A percentile compares a stretch with the other conserved stretches of the same genome.
Evolutionary conservation across 2,113 vertebrate genomes (phyloP).

Genomic region (Misgurnus anguillicaudatus): DNA sequence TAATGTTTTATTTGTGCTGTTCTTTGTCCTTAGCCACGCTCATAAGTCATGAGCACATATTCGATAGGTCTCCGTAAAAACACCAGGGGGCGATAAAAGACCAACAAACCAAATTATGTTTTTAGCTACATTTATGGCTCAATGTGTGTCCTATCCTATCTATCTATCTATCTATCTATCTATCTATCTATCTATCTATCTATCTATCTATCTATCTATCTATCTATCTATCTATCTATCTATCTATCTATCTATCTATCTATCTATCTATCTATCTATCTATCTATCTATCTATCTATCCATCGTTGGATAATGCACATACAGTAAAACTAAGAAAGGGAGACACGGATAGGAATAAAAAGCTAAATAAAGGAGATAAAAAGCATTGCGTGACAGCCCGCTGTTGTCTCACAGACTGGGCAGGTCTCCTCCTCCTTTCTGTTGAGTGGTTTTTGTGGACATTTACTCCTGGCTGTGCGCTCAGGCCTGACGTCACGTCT

Average conservation of each 20-base stretch:
- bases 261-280: too few species aligned
- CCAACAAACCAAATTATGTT: slow-evolving; percentile 33
- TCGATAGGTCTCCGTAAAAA: neutral
- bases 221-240: too few species aligned
- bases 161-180: too few species aligned
- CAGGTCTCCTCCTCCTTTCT: slow-evolving; percentile 63
- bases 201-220: too few species aligned
- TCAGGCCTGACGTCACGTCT: slow-evolving; percentile 71
- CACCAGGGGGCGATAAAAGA: slow-evolving; percentile 75
- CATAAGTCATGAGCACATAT: slow-evolving; percentile 26
- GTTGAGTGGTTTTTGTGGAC: slow-evolving; percentile 70
- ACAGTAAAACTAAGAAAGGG: neutral
- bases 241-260: too few species aligned
- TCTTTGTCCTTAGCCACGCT: slow-evolving; percentile 24
- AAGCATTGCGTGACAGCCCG: slow-evolving; percentile 46
- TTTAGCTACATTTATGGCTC: neutral
- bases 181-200: too few species aligned
- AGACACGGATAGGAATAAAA: neutral
- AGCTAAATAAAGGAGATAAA: slow-evolving; percentile 22
- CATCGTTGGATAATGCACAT: neutral
- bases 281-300: too few species aligned
- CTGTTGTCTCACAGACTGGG: slow-evolving; percentile 70
- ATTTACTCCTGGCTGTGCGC: slow-evolving; percentile 48
- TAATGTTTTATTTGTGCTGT: slow-evolving; percentile 44
- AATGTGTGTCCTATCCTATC: neutral